Evolutionary conservation across 2,888 invertebrate genomes (phyloP).

Genomic region (Amiota mariae): DNA sequence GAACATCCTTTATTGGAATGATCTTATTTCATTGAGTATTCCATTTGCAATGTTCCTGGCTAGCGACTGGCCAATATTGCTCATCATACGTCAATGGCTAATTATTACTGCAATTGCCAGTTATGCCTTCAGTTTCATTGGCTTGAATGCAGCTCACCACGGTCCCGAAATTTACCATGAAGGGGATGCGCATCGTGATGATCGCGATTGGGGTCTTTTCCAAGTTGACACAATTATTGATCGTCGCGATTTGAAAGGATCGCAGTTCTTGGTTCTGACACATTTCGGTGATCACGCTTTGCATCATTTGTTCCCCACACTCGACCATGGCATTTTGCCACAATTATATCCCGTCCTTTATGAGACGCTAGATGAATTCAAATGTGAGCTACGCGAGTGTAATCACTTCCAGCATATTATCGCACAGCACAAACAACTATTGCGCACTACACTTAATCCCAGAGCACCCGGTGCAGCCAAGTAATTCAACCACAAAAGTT

Average conservation of each 20-base stretch:
- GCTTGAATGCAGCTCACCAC: conserved; percentile 84
- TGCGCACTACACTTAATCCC: conserved; percentile 74
- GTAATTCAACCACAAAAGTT: conserved; percentile 20
- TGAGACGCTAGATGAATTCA: conserved; percentile 71
- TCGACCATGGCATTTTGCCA: conserved; percentile 83
- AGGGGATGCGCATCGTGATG: conserved; percentile 78
- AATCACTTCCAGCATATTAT: conserved; percentile 78
- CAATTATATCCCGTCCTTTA: conserved; percentile 78
- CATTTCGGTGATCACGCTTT: conserved; percentile 85
- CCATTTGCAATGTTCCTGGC: conserved; percentile 73
- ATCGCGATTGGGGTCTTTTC: conserved; percentile 84
- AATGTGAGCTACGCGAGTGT: conserved; percentile 70
- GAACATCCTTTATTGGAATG: conserved; percentile 71
- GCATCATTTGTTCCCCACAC: conserved; percentile 86
- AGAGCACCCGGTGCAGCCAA: conserved; percentile 61
- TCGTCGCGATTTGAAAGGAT: conserved; percentile 79
- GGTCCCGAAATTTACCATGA: conserved; percentile 87
- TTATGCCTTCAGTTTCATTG: conserved; percentile 78
- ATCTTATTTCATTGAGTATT: conserved; percentile 73
- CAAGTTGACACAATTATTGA: conserved; percentile 85
- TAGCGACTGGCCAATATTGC: conserved; percentile 57
- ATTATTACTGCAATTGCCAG: conserved; percentile 77
- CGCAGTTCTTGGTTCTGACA: conserved; percentile 80
- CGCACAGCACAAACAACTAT: conserved; percentile 80
- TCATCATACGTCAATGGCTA: conserved; percentile 75